phyloP scores from a whole-genome alignment of 2,113 vertebrate genomes.

The Callospermophilus lateralis region DNA sequence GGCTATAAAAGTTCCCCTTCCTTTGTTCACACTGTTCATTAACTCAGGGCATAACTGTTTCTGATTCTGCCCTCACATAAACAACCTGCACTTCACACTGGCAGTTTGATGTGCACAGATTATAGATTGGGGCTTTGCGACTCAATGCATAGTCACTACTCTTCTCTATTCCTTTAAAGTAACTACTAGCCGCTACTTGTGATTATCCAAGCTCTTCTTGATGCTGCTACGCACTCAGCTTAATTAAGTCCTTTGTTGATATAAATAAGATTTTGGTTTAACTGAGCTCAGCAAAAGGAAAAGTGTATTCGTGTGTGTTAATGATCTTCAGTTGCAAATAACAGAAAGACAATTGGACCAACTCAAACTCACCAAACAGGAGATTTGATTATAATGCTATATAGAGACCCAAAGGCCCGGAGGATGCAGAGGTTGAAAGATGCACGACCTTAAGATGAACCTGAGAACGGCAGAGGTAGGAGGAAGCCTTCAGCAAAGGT shows the following conservation, averaged over 20 bases:
- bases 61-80: not conserved
- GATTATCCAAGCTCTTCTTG: constrained; percentile 8
- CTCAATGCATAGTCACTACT: not conserved
- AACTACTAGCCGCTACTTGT: not conserved
- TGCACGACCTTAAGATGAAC: not conserved
- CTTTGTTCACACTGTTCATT: constrained; percentile 27
- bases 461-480: not conserved
- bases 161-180: constrained; percentile 28
- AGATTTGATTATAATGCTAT: not conserved
- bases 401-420: not conserved
- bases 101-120: constrained; percentile 37
- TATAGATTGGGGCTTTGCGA: not conserved
- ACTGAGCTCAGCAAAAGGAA: constrained; percentile 76
- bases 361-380: constrained; percentile 16
- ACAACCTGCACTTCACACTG: not conserved
- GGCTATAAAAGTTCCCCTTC: not conserved
- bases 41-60: constrained; percentile 27
- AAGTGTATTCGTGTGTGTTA: constrained; percentile 5
- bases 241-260: constrained; percentile 77
- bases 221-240: constrained; percentile 22
- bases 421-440: not conserved
- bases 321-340: constrained; percentile 43
- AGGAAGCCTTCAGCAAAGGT: not conserved
- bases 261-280: constrained; percentile 72
- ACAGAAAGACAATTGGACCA: constrained; percentile 53